Evolutionary conservation across 2,797 vertebrate species (phyloP).

Genomic region (Parambassis ranga): DNA sequence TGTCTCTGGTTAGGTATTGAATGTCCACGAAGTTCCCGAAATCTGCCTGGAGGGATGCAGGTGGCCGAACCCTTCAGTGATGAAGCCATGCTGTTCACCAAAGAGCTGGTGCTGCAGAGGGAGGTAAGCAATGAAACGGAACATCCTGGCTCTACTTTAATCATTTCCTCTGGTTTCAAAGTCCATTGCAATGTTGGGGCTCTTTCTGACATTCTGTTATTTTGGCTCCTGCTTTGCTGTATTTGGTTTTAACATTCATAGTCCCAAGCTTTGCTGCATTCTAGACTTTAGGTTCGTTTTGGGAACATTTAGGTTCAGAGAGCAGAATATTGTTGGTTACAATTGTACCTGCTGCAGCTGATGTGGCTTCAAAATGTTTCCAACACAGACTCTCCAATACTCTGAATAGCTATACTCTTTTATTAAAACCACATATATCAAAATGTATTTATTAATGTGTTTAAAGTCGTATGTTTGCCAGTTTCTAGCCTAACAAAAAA

Average conservation of each 20-base stretch:
- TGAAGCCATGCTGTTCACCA: slow-evolving; percentile 92
- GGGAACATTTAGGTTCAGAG: slow-evolving; percentile 16
- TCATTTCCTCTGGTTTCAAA: not conserved
- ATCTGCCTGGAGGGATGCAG: slow-evolving; percentile 86
- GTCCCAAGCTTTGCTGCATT: not conserved
- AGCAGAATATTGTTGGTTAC: slow-evolving; percentile 7
- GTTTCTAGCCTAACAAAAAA: no score
- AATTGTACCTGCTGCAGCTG: not conserved
- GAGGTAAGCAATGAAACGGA: slow-evolving; percentile 83
- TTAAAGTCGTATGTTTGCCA: no score
- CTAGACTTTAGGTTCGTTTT: slow-evolving; percentile 1
- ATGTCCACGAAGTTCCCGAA: slow-evolving; percentile 92
- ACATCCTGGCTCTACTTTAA: not conserved
- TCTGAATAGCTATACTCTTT: not conserved
- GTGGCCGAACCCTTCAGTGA: slow-evolving; percentile 97
- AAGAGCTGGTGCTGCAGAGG: slow-evolving; percentile 94
- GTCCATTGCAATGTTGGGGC: not conserved
- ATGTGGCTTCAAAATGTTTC: not conserved
- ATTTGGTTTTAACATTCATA: slow-evolving; percentile 13
- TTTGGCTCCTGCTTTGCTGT: not conserved
- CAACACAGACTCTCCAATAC: no score
- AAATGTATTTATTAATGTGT: not conserved
- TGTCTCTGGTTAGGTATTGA: slow-evolving; percentile 86
- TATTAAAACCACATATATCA: not conserved
- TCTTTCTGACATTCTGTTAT: not conserved